Conservation (phyloP, 1,140 invertebrate species). For the Anastatus disparis region DNA sequence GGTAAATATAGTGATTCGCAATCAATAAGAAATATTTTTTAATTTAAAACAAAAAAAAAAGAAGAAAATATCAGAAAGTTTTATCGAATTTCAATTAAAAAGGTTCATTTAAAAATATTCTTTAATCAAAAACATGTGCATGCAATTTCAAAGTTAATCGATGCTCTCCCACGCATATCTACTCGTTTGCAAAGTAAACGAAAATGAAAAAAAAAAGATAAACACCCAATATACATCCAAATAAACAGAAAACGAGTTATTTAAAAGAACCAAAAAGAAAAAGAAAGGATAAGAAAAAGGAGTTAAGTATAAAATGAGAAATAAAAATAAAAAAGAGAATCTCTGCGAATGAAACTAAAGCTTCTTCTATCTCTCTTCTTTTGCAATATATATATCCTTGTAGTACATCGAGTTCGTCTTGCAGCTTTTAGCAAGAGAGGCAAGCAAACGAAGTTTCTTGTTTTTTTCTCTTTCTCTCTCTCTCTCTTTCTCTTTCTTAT, state of each 20-base stretch:
- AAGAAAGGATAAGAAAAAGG: not conserved
- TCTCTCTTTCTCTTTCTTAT: no score
- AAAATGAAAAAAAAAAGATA: conserved; percentile 13
- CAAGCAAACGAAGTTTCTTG: conserved; percentile 20
- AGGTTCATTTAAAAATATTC: not conserved
- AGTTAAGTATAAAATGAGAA: not conserved
- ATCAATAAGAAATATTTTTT: no score
- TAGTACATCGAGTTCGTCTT: no score
- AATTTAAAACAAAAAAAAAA: no score
- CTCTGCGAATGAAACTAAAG: not conserved
- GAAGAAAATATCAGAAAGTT: no score
- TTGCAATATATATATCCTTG: no score
- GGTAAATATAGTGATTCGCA: no score
- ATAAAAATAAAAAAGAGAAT: not conserved
- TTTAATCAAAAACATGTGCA: conserved; percentile 4
- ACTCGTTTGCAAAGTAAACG: conserved; percentile 3
- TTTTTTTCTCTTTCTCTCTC: not conserved
- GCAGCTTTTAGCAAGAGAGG: conserved; percentile 17
- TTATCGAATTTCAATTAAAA: not conserved
- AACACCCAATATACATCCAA: no score
- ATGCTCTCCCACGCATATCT: conserved; percentile 36
- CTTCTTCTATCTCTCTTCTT: no score
- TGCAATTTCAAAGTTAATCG: conserved; percentile 42
- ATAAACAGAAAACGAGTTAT: conserved; percentile 3
- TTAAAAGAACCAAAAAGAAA: no score